Percentiles rank a stretch among this genome's conserved stretches.
These are phyloP conservation scores for Tolmerus cingulatus DNA, from an alignment of 2,888 invertebrate genomes.

Conservation along the genomic window DNA sequence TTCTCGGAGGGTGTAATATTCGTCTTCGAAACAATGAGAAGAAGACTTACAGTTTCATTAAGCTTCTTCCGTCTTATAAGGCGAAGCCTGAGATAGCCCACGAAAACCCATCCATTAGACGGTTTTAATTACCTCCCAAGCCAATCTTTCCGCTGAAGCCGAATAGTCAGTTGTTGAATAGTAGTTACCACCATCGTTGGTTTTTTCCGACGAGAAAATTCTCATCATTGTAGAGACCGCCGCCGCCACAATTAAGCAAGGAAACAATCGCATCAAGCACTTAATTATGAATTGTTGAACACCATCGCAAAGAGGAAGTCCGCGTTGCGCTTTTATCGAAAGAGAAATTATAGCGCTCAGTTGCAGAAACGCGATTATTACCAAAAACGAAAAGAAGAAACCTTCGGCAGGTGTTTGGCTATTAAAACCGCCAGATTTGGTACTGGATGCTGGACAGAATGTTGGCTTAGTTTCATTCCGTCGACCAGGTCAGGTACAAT, in stretches of 20 bases:
- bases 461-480: slow-evolving; percentile 1
- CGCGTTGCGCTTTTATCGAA: background rate
- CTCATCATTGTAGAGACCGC: background rate
- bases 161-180: background rate
- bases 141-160: background rate
- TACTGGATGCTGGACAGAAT: background rate
- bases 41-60: background rate
- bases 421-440: background rate
- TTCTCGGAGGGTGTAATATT: background rate
- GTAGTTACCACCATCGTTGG: background rate
- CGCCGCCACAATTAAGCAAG: background rate
- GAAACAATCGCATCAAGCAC: background rate
- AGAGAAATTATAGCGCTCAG: slow-evolving; percentile 1
- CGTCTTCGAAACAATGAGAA: background rate
- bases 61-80: background rate
- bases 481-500: background rate
- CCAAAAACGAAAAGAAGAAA: background rate
- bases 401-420: background rate
- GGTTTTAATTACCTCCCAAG: background rate
- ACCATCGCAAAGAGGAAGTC: background rate
- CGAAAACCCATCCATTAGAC: background rate
- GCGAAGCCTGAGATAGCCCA: background rate
- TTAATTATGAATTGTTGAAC: slow-evolving; percentile 21
- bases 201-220: slow-evolving; percentile 19
- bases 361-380: background rate